Base-by-base conservation (phyloP, 2,113 vertebrate genomes). In the Ciconia maguari region DNA sequence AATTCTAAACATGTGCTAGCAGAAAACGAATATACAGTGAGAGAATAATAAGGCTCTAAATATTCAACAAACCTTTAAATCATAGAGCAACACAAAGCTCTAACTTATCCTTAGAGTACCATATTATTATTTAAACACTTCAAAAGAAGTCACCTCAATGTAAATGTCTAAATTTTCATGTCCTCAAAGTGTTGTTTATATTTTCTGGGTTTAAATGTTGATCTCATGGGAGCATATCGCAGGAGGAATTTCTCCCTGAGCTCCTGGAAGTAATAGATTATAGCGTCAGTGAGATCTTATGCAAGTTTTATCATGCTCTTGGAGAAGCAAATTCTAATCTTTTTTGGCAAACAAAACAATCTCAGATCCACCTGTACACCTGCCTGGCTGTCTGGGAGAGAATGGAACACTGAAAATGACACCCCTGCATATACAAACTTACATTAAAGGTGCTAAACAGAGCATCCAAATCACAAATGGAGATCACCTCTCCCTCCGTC, bases 341-440 rank as follows among this genome's bases (percentile, higher is more conserved):
- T 36, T 48, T 90, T 41, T 62, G 22, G 29, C 12, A 78, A 62
- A 68, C 19, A n/a, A 42, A 49, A 5, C 11, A 38, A 3, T 17
- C 54, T 90, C 36, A 64, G 5, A n/a, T 91, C n/a, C 16, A 71
- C 29, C 12, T 62, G 16, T 62, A 26, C 13, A 24, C 14, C 22
- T 66, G 10, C 12, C 26, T 60, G 20, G 29, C 30, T 61, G 15
- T 26, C 61, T 64, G 36, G 24, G 54, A 65, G 58, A 74, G 26
- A 76, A 3, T 0, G 9, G 18, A 74, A 78, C 13, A 24, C 25
- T 72, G 27, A 41, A 86, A 93, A 66, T 58, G 0, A 46, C 20
- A 46, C 2, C 1, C 4, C 2, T 6, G 2, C 5, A 29, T 34
- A 36, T 4, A 46, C 2, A n/a, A 66, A 18, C 9, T 42, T 38